Evolutionary conservation across 92 coral and sea anemone species (phyloP), one percentile per base, ranked within the genome.

Genomic region (Hydrozoanthus gracilis): DNA sequence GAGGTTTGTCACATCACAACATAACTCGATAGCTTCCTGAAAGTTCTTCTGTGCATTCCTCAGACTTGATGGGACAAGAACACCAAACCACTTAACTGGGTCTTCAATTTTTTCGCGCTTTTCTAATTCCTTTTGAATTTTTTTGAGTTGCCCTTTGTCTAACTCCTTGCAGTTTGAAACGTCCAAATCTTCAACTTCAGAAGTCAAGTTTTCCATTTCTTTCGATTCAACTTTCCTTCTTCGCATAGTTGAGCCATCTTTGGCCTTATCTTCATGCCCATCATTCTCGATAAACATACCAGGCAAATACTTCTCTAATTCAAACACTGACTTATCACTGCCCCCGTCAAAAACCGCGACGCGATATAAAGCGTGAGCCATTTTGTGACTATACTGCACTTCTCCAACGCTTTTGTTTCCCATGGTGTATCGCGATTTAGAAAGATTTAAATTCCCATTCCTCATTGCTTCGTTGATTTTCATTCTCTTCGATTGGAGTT

Each of bases 401-500:
- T 96, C 87, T 7, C 96, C 94, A 64, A 96, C 99, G 3, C 96
- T 73, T 62, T 96, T 96, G 65, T 95, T 96, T 62, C 99, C 99
- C 99, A 96, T 96, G 18, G 99, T 93, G 88, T 96, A 96, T 8
- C 99, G 92, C 13, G 99, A 98, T 77, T 95, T 96, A 6, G 99
- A 96, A 86, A 96, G 86, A 52, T 86, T 90, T 7, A 96, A 83
- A 86, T 93, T 91, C 71, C 99, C 99, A 90, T 93, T 95, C 90
- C 95, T 93, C 91, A 96, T 92, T 55, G 71, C 71, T 64, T 77
- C 89, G 72, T 92, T 88, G 15, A 96, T 88, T 8, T 60, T 77
- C 8, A 82, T 86, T 76, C 98, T 85, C 82, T 89, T 90, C 71
- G 71, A 83, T 10, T 89, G 94, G 54, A 96, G 88, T 5, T 70